These are phyloP conservation scores for Chaenodraco wilsoni DNA, from an alignment of 2,797 vertebrate genomes.

Conservation along the genomic window DNA sequence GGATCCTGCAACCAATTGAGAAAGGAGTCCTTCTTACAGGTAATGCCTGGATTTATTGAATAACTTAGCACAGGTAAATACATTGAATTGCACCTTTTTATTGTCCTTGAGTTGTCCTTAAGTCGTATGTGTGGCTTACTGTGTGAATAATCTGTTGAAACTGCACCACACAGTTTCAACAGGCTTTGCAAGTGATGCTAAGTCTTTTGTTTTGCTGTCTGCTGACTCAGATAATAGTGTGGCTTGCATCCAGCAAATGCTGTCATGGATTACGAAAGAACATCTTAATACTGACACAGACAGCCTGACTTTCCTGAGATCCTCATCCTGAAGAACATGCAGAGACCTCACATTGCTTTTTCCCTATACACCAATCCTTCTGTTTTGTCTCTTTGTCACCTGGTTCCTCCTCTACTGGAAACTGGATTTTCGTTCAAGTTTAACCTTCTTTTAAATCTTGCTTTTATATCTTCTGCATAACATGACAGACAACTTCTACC, in stretches of 20 bases:
- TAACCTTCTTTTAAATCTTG: not conserved
- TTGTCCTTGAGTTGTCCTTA: constrained; percentile 2
- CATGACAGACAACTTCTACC: constrained; percentile 67
- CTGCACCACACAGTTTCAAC: not conserved
- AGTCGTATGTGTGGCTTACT: not conserved
- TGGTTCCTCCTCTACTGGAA: not conserved
- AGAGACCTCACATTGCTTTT: constrained; percentile 15
- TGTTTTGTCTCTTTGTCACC: not conserved
- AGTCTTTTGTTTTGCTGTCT: constrained; percentile 16
- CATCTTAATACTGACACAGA: constrained; percentile 26
- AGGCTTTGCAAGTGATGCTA: constrained; percentile 7
- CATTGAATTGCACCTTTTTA: not conserved
- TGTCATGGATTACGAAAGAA: constrained; percentile 67
- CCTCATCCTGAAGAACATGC: constrained; percentile 20
- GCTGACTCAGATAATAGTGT: constrained; percentile 60
- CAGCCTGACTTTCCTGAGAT: constrained; percentile 11
- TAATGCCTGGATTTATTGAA: constrained; percentile 26
- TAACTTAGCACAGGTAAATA: not conserved
- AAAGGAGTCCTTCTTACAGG: constrained; percentile 43
- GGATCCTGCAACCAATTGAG: constrained; percentile 18
- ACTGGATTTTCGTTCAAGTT: not conserved
- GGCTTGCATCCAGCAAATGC: constrained; percentile 65
- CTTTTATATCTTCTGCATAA: not conserved
- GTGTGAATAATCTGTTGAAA: constrained; percentile 15
- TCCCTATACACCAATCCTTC: not conserved